Conservation (phyloP, 1,140 invertebrate genomes). For the Nephila pilipes region DNA sequence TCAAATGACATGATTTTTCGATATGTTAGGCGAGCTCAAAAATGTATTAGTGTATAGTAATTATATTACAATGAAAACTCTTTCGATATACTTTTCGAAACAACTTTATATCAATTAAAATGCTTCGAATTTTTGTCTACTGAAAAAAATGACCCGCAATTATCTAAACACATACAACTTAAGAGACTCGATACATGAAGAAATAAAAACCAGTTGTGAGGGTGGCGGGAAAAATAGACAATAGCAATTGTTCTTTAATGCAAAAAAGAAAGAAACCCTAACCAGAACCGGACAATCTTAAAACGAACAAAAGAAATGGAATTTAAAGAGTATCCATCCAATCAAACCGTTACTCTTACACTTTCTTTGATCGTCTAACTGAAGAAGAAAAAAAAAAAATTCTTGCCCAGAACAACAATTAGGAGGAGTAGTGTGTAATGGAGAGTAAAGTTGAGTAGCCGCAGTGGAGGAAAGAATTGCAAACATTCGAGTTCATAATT, state of each 20-base stretch:
- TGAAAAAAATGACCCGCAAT: too few relatives aligned
- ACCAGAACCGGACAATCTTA: neutral
- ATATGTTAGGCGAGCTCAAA: too few relatives aligned
- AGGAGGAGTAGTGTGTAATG: neutral
- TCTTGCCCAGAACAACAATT: neutral
- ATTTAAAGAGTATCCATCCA: neutral
- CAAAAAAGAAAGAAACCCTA: neutral
- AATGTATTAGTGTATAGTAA: too few relatives aligned
- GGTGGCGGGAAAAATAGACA: neutral
- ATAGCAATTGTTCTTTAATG: conserved; percentile 9
- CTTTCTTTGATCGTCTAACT: conserved; percentile 16
- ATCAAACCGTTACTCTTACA: conserved; percentile 18
- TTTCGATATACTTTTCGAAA: too few relatives aligned
- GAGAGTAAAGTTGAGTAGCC: neutral
- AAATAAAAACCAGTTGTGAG: neutral
- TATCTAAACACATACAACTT: too few relatives aligned
- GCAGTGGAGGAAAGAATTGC: neutral
- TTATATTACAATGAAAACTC: too few relatives aligned
- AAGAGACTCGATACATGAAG: too few relatives aligned
- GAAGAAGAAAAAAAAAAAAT: neutral
- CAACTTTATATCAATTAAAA: too few relatives aligned
- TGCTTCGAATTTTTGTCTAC: too few relatives aligned
- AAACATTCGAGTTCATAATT: neutral
- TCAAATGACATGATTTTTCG: too few relatives aligned
- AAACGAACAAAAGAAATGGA: conserved; percentile 17